Base-by-base conservation (phyloP, 2,797 vertebrate species). In the Hydrocynus forskahlii region DNA sequence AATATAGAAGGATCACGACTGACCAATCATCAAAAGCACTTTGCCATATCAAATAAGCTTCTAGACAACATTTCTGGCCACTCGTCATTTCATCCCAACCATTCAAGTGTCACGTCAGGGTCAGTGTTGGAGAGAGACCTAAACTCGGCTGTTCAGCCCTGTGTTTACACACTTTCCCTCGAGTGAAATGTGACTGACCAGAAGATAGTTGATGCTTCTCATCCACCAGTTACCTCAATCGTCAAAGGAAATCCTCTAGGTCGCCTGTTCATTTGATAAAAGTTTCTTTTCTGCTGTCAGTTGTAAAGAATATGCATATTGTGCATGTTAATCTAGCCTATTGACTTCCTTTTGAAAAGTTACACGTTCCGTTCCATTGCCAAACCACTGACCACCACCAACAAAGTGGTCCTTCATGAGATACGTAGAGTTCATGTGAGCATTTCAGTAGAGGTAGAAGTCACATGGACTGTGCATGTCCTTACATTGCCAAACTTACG, bases 401-500 rank as follows among this genome's bases (percentile, higher is more conserved):
- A 45, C 14, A 9, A 43, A 75, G 81, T 82, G 66, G 78, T 69
- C 45, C 40, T 78, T 72, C 81, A 23, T 16, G 74, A 40, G 38
- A 17, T 67, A 43, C 25, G 81, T 60, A 40, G 19, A 69, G 45
- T 45, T 69, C 48, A 59, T 52, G 63, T 52, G 35, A 60, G 74
- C 64, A 84, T 75, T 75, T 70, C 38, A 43, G 23, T 75, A 83
- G 75, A 82, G 71, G 74, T 79, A 74, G 77, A 63, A 66, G 74
- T 81, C 81, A 60, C 73, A 79, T 60, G 83, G 85, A 86, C 83
- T 74, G 21, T 85, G 87, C 83, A 88, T 88, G 87, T 85, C 80
- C 81, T 80, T 72, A 78, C 63, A 76, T 84, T 82, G 82, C 84
- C 86, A 85, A 84, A 85, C 52, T 63, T 84, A 69, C 64, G 75